A percentile compares a stretch with the other conserved stretches of the same genome.
These are phyloP conservation scores for Ceratitis capitata DNA, from an alignment of 1,140 invertebrate genomes.

Conservation along the genomic window DNA sequence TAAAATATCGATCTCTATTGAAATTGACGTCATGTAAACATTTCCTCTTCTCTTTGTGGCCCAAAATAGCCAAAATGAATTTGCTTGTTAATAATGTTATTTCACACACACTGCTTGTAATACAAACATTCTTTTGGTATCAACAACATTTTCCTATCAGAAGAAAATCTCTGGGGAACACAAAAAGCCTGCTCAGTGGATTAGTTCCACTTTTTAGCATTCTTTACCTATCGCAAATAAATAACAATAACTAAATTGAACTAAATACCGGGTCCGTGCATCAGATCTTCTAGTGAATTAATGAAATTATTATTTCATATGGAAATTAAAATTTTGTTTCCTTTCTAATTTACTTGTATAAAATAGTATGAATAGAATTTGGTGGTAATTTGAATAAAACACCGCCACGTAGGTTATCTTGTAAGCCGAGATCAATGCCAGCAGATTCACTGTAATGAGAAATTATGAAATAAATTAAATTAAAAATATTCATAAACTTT, in stretches of 20 bases:
- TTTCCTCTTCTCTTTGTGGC: not conserved
- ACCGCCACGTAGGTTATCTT: constrained; percentile 50
- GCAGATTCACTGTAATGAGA: constrained; percentile 49
- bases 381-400: constrained; percentile 54
- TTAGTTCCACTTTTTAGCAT: too few relatives aligned
- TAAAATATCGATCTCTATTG: not conserved
- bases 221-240: too few relatives aligned
- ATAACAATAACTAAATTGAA: too few relatives aligned
- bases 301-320: too few relatives aligned
- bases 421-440: constrained; percentile 51
- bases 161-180: too few relatives aligned
- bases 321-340: too few relatives aligned
- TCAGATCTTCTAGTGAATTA: too few relatives aligned
- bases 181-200: too few relatives aligned
- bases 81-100: not conserved
- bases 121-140: not conserved
- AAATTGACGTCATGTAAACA: not conserved
- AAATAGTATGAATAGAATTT: constrained; percentile 57
- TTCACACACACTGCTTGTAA: not conserved
- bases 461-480: not conserved
- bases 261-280: too few relatives aligned
- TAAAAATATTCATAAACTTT: not conserved
- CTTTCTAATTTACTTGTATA: constrained; percentile 55
- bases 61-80: not conserved
- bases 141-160: not conserved